Evolutionary conservation across 2,888 invertebrate genomes (phyloP).

Genomic region (Gandaritis pyraliata): DNA sequence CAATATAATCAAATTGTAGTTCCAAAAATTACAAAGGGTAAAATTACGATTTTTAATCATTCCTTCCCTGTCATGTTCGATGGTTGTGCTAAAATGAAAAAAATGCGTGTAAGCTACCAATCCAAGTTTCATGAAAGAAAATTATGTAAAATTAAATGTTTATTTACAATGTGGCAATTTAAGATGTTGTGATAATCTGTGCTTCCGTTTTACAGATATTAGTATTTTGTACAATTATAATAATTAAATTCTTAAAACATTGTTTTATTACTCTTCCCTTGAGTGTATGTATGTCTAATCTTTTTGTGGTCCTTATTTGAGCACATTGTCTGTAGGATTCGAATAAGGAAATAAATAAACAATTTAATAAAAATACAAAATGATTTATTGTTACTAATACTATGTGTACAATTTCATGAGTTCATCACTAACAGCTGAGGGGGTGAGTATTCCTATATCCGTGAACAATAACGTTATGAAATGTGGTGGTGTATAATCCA

Average conservation of each 20-base stretch:
- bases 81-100: background rate
- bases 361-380: conserved; percentile 12
- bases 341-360: background rate
- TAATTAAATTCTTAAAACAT: conserved; percentile 15
- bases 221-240: conserved; percentile 22
- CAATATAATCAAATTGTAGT: background rate
- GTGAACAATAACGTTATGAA: conserved; percentile 97
- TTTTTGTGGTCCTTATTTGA: too few species aligned
- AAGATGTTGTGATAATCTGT: conserved; percentile 54
- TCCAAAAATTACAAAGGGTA: conserved; percentile 6
- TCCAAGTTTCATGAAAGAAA: background rate
- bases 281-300: too few species aligned
- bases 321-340: background rate
- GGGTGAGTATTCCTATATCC: conserved; percentile 97
- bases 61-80: conserved; percentile 4
- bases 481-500: conserved; percentile 98
- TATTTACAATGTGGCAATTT: conserved; percentile 48
- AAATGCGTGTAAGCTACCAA: too few species aligned
- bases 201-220: conserved; percentile 53
- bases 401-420: conserved; percentile 97
- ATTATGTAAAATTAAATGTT: conserved; percentile 7
- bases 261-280: conserved; percentile 40
- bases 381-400: conserved; percentile 22
- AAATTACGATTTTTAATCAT: conserved; percentile 1
- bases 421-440: conserved; percentile 99